These are phyloP conservation scores for Micronisus gabar DNA, from an alignment of 2,113 vertebrate species.

Conservation along the genomic window DNA sequence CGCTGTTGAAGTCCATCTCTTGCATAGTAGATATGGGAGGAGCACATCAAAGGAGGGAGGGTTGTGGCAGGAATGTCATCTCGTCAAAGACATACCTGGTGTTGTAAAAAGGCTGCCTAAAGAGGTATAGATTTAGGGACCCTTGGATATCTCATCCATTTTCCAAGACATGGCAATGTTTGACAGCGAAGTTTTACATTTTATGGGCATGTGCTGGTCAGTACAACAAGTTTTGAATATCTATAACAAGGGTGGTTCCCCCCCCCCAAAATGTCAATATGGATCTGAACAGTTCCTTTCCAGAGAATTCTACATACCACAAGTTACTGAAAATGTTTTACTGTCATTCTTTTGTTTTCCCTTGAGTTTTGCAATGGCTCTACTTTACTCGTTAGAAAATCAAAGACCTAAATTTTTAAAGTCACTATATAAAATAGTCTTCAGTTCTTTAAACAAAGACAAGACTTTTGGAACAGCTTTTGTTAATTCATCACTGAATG, in stretches of 20 bases:
- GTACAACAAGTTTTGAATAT: not conserved
- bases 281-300: not conserved
- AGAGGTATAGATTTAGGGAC: not conserved
- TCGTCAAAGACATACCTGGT: not conserved
- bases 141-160: not conserved
- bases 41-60: not conserved
- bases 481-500: constrained; percentile 9
- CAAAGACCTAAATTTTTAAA: not conserved
- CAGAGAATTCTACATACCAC: not conserved
- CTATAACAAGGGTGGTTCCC: not conserved
- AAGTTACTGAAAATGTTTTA: not conserved
- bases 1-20: not conserved
- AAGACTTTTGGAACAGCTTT: constrained; percentile 13
- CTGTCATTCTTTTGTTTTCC: fast-evolving
- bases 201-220: not conserved
- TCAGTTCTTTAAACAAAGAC: not conserved
- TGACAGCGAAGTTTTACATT: not conserved
- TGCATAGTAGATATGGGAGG: not conserved
- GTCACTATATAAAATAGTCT: not conserved
- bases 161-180: not conserved
- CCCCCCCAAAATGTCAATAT: fast-evolving
- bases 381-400: not conserved
- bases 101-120: not conserved
- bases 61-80: not conserved
- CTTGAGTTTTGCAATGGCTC: not conserved